Base-by-base conservation (phyloP, 2,113 vertebrate genomes). In the Otolemur garnettii region DNA sequence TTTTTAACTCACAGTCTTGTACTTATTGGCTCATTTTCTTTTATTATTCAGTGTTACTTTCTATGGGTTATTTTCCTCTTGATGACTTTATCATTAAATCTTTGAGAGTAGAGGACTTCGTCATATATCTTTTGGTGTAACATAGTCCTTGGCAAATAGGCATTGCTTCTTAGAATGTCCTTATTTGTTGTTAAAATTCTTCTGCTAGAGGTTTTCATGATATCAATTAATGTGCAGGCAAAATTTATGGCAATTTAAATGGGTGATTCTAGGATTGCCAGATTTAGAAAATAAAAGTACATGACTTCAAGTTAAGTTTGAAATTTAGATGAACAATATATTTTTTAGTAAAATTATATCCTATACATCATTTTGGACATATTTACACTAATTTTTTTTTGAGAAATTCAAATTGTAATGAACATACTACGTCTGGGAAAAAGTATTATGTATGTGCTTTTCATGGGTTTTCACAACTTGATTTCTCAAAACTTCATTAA, bases 401-500 rank as follows among this genome's bases (percentile, higher is more conserved):
- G 45, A 91, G 71, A 84, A 64, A 85, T 80, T 85, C 38, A 69
- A 85, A 77, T 72, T 19, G 12, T 83, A 80, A 66, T 66, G 50
- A 55, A 7, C 7, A n/a, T 69, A 60, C 1, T 86, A 7, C n/a
- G 35, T 59, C 35, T 88, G 71, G 24, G 1, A 72, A 87, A 50
- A 50, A 50, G 45, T 50, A 50, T 10, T 50, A 50, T 50, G 8
- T 50, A 50, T 50, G 45, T 4, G 0, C 2, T 86, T 87, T 53
- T 42, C 42, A 28, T 50, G 33, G 11, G 8, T 53, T 35, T 66
- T 72, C 15, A 53, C 4, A 91, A 71, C 5, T 69, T 94, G n/a
- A 75, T 42, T 96, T 81, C 93, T 91, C 21, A 66, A 66, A 85
- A 45, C 13, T 55, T 42, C 4, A 75, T 71, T 86, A 81, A 81